Evolutionary conservation across 2,888 invertebrate genomes (phyloP), one percentile per base, ranked within the genome.

Genomic region (Steromphala cineraria): DNA sequence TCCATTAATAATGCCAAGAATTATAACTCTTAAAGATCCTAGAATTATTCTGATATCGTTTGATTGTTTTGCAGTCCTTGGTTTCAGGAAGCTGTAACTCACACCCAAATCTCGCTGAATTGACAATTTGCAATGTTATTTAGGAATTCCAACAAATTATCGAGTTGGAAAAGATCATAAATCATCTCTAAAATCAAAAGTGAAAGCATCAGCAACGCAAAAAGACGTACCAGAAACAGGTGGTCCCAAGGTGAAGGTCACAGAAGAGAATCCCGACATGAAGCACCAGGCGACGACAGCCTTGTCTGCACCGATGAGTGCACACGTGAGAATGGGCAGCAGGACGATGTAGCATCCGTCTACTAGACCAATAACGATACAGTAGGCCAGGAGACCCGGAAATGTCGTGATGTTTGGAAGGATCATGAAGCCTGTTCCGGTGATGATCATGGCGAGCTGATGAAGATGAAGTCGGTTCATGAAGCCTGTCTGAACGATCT

Each of bases 281-380:
- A 90, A 89, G 10, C 91, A 90, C 90, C 90, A 91, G 10, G 90
- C 91, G 17, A 89, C 75, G 0, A 88, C 87, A 7, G 86, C 84
- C 52, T 89, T 89, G 67, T 90, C 88, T 31, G 83, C 82, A 4
- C 89, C 90, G 19, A 88, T 86, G 79, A 90, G 81, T 0, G 87
- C 82, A 1, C 85, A 67, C 24, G 90, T 91, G 75, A 91, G 80
- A 0, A 89, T 86, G 0, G 91, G 90, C 28, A 91, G 81, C 40
- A 91, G 82, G 0, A 91, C 91, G 2, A 90, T 89, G 75, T 87
- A 89, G 80, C 91, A 91, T 0, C 91, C 91, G 80, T 91, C 91
- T 31, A 90, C 88, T 21, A 91, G 82, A 1, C 91, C 91, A 0
- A 89, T 56, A 24, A 82, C 40, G 31, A 86, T 80, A 52, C 67